Evolutionary conservation across 2,113 vertebrate species (phyloP).

Genomic region (Ptilorrhoa leucosticta): DNA sequence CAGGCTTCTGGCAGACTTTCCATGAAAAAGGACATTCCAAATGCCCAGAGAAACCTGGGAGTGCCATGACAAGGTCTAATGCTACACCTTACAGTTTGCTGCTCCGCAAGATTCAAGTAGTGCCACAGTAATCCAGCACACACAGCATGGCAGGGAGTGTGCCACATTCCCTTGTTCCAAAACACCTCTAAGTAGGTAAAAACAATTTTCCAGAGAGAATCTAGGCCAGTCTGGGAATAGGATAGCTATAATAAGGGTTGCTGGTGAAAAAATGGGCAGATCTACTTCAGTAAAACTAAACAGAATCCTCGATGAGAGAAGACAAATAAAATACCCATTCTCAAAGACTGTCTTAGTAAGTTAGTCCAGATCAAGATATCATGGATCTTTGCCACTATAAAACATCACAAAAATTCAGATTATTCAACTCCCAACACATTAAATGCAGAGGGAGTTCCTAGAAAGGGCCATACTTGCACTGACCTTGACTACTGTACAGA

Average conservation of each 20-base stretch:
- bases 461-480: not conserved
- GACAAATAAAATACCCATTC: not conserved
- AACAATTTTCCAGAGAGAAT: not conserved
- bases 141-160: not conserved
- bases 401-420: not conserved
- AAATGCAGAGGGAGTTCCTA: not conserved
- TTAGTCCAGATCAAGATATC: not conserved
- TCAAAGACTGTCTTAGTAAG: not conserved
- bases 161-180: not conserved
- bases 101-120: not conserved
- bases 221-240: not conserved
- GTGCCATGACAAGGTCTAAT: fast-evolving
- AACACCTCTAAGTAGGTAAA: not conserved
- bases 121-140: not conserved
- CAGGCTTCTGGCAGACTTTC: not conserved
- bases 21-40: not conserved
- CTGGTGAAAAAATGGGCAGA: not conserved
- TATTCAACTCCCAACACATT: not conserved
- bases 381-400: not conserved
- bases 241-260: not conserved
- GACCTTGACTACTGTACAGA: not conserved
- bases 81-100: not conserved
- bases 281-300: not conserved
- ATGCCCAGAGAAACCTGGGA: not conserved
- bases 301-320: not conserved